phyloP scores from a whole-genome alignment of 64 coral and sea anemone genomes.

The Stichodactyla helianthus region DNA sequence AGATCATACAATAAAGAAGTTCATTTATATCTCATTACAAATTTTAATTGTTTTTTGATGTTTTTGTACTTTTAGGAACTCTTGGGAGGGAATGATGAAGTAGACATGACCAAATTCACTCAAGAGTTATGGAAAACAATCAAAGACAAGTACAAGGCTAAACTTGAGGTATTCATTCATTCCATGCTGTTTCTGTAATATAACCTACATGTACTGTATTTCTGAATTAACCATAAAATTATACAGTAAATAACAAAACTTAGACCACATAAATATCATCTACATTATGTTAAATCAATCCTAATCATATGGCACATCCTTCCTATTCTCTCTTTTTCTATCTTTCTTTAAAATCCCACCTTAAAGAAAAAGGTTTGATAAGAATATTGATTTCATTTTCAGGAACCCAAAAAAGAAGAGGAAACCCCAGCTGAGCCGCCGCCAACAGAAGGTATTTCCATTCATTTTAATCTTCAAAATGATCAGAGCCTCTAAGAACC shows the following conservation, averaged over 20 bases:
- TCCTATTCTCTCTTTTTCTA: no score
- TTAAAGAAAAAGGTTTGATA: not conserved
- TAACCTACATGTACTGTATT: not conserved
- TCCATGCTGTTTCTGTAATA: not conserved
- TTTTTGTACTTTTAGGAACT: conserved; percentile 54
- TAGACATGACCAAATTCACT: conserved; percentile 67
- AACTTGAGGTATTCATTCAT: conserved; percentile 43
- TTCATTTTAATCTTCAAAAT: not conserved
- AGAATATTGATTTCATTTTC: not conserved
- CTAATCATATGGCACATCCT: no score
- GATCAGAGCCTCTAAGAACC: no score
- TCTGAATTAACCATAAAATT: not conserved
- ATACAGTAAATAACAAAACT: no score
- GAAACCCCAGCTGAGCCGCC: conserved; percentile 11
- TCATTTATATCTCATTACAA: no score
- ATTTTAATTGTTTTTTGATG: not conserved
- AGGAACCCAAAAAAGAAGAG: conserved; percentile 3
- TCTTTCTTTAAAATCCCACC: no score
- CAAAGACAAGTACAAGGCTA: conserved; percentile 75
- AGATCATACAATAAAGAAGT: no score
- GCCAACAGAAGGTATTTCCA: conserved; percentile 21
- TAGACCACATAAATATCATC: no score
- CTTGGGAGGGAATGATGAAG: conserved; percentile 80
- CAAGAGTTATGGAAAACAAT: conserved; percentile 73
- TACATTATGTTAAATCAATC: no score